Percentiles rank a stretch among this genome's conserved stretches.
Evolutionary conservation across 2,113 vertebrate species (phyloP).

Genomic region (Setophaga kirtlandii): DNA sequence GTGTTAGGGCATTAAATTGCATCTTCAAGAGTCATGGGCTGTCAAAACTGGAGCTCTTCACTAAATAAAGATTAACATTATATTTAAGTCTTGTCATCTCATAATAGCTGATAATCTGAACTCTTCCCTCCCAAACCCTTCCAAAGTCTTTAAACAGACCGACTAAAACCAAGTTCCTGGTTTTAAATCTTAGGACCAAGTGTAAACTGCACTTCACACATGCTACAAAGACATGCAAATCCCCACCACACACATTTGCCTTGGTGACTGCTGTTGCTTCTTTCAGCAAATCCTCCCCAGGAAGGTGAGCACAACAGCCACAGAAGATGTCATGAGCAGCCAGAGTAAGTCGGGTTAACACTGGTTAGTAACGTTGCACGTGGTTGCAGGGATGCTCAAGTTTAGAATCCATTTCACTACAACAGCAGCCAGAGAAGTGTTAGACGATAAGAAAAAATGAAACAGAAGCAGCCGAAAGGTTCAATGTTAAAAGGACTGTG

Average conservation of each 20-base stretch:
- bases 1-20: slow-evolving; percentile 33
- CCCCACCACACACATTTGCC: slow-evolving; percentile 71
- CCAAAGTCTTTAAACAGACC: not conserved
- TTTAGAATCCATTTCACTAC: slow-evolving; percentile 78
- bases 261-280: slow-evolving; percentile 79
- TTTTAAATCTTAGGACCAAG: not conserved
- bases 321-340: slow-evolving; percentile 74
- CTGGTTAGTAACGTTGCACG: slow-evolving; percentile 81
- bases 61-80: slow-evolving; percentile 16
- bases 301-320: slow-evolving; percentile 72
- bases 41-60: slow-evolving; percentile 35
- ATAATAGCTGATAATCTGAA: not conserved
- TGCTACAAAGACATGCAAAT: slow-evolving; percentile 83
- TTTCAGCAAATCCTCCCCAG: slow-evolving; percentile 73
- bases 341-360: slow-evolving; percentile 76
- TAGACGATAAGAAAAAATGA: slow-evolving; percentile 67
- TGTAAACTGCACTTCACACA: slow-evolving; percentile 75
- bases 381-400: slow-evolving; percentile 66
- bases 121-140: slow-evolving; percentile 37
- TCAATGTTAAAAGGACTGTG: slow-evolving; percentile 72
- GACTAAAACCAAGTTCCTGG: slow-evolving; percentile 19
- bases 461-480: slow-evolving; percentile 71
- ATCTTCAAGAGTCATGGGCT: slow-evolving; percentile 34
- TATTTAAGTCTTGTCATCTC: not conserved
- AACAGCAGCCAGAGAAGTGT: slow-evolving; percentile 76